Conservation (phyloP, 2,888 invertebrate species). For the Digitonthophagus gazella region DNA sequence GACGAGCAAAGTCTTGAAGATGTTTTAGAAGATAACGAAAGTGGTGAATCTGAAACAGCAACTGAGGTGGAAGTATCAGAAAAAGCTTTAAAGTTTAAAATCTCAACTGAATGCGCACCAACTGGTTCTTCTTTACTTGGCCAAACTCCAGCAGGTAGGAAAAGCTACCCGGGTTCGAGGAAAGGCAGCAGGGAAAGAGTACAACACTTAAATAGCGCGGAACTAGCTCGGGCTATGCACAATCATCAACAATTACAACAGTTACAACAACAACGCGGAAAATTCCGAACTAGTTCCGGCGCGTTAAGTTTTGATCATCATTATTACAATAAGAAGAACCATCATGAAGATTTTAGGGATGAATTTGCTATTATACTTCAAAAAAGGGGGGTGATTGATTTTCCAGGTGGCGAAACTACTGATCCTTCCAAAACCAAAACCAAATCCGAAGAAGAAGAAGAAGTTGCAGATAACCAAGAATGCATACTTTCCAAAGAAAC, state of each 20-base stretch:
- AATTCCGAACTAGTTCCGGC: conserved; percentile 45
- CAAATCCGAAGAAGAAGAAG: conserved; percentile 33
- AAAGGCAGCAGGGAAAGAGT: conserved; percentile 66
- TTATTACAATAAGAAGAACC: not conserved
- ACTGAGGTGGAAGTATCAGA: conserved; percentile 74
- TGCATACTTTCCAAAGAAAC: conserved; percentile 47
- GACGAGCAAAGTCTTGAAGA: conserved; percentile 53
- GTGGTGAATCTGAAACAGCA: conserved; percentile 65
- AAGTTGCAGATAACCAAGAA: conserved; percentile 35
- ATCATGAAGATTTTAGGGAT: conserved; percentile 43
- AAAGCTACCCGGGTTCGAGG: conserved; percentile 66
- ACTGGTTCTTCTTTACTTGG: conserved; percentile 13
- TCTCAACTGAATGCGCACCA: conserved; percentile 64
- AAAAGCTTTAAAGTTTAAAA: conserved; percentile 72
- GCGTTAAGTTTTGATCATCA: conserved; percentile 28
- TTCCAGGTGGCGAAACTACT: conserved; percentile 21
- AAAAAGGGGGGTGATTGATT: conserved; percentile 40
- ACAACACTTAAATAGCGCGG: conserved; percentile 49
- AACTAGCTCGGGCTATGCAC: conserved; percentile 52
- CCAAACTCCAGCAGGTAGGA: conserved; percentile 49
- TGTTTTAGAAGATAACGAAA: conserved; percentile 58
- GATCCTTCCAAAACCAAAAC: no score
- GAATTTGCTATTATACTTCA: conserved; percentile 46
- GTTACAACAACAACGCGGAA: conserved; percentile 41
- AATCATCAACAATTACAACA: no score